Base-by-base conservation (phyloP, 1,140 invertebrate species). In the Acromyrmex charruanus region DNA sequence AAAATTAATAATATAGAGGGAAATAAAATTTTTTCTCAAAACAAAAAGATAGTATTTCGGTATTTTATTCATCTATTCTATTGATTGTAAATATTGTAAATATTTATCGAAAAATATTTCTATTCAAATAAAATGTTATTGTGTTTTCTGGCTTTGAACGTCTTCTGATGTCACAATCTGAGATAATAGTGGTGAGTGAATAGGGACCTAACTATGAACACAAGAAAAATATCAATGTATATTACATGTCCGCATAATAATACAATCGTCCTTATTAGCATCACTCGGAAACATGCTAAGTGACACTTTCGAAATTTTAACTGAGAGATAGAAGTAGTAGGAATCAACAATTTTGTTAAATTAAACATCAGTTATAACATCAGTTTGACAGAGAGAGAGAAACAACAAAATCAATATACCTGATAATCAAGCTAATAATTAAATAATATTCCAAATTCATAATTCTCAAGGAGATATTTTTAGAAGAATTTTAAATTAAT, bases 221-320 rank as follows among this genome's bases (percentile, higher is more conserved):
- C 14, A 16, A 31, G 35, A 18, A 55, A 25, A n/a, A 55, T 80
- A 25, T 77, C 5, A 65, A 39, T 25, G 14, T 58, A 55, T 68
- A 53, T 55, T 51, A 14, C 5, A 44, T 9, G 14, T 28, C 7
- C 10, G 4, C 3, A 39, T 80, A 68, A 80, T 66, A 51, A 66
- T 66, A 75, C 18, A 21, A 18, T 51, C n/a, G 3, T 68, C 14
- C n/a, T 80, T 80, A 80, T 80, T 63, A 55, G 9, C 14, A n/a
- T 44, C 21, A 21, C 49, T 53, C 21, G 25, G 12, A 9, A n/a
- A 25, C n/a, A 55, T 7, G n/a, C 12, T 49, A 72, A 72, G 18
- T 18, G 31, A 61, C 18, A 61, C 14, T 74, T 82, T 74, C 39
- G 35, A 74, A 61, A 82, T 44, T 59, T 16, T 72, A 31, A 51